These are phyloP conservation scores for Anastrepha ludens DNA, from an alignment of 1,140 invertebrate genomes.

Conservation along the genomic window DNA sequence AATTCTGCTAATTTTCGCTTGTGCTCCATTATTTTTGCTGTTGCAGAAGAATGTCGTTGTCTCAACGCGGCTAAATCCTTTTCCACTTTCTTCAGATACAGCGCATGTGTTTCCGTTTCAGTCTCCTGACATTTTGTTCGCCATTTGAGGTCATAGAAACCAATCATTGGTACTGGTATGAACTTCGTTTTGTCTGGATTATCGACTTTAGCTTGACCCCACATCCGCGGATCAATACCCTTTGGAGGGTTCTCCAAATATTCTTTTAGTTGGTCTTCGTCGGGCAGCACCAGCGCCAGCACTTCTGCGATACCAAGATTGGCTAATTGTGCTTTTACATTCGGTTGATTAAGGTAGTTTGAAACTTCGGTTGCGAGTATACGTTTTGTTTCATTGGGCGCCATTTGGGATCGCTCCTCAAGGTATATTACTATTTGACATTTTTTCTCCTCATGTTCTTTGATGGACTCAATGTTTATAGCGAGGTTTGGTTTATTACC, in stretches of 20 bases:
- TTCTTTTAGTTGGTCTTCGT: constrained; percentile 86
- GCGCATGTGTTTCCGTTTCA: constrained; percentile 85
- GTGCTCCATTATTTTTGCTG: constrained; percentile 84
- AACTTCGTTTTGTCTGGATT: constrained; percentile 93
- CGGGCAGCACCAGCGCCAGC: constrained; percentile 80
- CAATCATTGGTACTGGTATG: constrained; percentile 94
- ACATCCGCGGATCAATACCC: constrained; percentile 86
- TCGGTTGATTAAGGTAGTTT: constrained; percentile 80
- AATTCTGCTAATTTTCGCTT: constrained; percentile 85
- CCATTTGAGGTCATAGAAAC: constrained; percentile 85
- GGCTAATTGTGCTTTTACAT: constrained; percentile 81
- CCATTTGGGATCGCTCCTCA: constrained; percentile 83
- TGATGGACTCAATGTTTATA: constrained; percentile 85
- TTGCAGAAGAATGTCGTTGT: constrained; percentile 81
- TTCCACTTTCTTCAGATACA: constrained; percentile 84
- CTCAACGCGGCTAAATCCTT: constrained; percentile 86
- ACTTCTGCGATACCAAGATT: constrained; percentile 81
- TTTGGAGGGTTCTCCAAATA: constrained; percentile 91
- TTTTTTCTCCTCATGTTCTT: constrained; percentile 83
- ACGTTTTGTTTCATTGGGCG: constrained; percentile 78
- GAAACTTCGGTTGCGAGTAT: constrained; percentile 85
- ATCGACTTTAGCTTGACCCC: constrained; percentile 93
- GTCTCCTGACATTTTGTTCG: constrained; percentile 88
- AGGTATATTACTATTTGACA: constrained; percentile 88
- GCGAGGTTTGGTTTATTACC: constrained; percentile 90